Conservation (phyloP, 2,797 vertebrate genomes). For the Pangasius djambal region DNA sequence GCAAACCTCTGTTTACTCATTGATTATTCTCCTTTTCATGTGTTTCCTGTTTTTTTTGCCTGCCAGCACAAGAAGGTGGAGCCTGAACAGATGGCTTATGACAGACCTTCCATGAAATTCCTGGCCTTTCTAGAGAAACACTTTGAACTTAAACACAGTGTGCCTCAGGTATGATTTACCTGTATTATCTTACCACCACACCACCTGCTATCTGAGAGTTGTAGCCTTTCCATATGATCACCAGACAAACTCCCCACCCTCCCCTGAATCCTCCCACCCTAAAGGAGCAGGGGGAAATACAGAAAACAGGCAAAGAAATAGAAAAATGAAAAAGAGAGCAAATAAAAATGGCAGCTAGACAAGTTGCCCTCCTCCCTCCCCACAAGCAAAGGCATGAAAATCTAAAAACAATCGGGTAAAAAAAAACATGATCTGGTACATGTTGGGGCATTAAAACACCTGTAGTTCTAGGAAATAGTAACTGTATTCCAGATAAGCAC, state of each 20-base stretch:
- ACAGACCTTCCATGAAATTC: slow-evolving; percentile 88
- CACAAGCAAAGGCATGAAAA: background rate
- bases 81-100: slow-evolving; percentile 85
- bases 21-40: background rate
- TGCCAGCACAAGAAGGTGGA: slow-evolving; percentile 83
- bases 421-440: background rate
- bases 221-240: background rate
- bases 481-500: background rate
- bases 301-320: too few relatives aligned
- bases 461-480: background rate
- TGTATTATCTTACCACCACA: background rate
- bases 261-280: too few relatives aligned
- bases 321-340: background rate
- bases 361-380: background rate
- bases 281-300: background rate
- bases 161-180: slow-evolving; percentile 83
- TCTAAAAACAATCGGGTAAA: too few relatives aligned
- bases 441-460: background rate
- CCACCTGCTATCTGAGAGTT: background rate
- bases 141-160: slow-evolving; percentile 79
- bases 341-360: background rate
- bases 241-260: background rate
- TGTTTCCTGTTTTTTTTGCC: slow-evolving; percentile 13
- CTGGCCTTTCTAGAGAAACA: slow-evolving; percentile 88
- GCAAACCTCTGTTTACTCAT: background rate